phyloP scores from a whole-genome alignment of 2,113 vertebrate genomes.

The Bufo bufo region DNA sequence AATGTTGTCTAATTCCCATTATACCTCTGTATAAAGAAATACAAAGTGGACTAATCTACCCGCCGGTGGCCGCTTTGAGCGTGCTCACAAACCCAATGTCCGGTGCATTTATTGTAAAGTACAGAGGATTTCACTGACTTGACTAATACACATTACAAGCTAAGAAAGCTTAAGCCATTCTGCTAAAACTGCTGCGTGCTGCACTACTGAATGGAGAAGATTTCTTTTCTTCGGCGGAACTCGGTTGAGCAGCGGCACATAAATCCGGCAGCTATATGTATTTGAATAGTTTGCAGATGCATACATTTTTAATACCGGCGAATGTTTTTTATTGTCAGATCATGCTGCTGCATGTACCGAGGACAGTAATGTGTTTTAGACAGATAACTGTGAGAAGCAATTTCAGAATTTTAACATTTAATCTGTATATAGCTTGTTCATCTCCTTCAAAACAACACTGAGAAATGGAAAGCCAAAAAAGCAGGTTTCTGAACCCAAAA shows the following conservation, averaged over 20 bases:
- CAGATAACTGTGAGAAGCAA: constrained; percentile 58
- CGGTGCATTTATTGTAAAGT: constrained; percentile 42
- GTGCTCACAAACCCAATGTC: not conserved
- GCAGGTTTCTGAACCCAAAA: constrained; percentile 21
- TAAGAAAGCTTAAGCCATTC: constrained; percentile 49
- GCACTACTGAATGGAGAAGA: constrained; percentile 56
- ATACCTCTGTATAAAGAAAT: not conserved
- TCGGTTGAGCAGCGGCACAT: constrained; percentile 47
- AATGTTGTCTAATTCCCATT: not conserved
- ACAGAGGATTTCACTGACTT: constrained; percentile 37
- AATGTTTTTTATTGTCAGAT: constrained; percentile 57
- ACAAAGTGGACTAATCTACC: constrained; percentile 37
- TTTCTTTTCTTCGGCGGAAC: constrained; percentile 54
- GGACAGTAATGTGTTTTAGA: constrained; percentile 59
- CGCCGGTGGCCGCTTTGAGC: not conserved
- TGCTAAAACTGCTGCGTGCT: constrained; percentile 53
- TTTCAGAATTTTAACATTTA: constrained; percentile 57
- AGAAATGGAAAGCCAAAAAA: constrained; percentile 41
- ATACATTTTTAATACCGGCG: constrained; percentile 56
- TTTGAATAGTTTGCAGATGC: constrained; percentile 57
- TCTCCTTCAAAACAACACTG: constrained; percentile 40
- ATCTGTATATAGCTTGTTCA: constrained; percentile 44
- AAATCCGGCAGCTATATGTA: constrained; percentile 58
- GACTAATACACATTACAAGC: constrained; percentile 58
- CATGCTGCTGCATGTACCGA: constrained; percentile 54